Percentiles rank a stretch among this genome's conserved stretches.
phyloP scores from a whole-genome alignment of 1,140 invertebrate genomes.

The Ptiloglossa arizonensis region DNA sequence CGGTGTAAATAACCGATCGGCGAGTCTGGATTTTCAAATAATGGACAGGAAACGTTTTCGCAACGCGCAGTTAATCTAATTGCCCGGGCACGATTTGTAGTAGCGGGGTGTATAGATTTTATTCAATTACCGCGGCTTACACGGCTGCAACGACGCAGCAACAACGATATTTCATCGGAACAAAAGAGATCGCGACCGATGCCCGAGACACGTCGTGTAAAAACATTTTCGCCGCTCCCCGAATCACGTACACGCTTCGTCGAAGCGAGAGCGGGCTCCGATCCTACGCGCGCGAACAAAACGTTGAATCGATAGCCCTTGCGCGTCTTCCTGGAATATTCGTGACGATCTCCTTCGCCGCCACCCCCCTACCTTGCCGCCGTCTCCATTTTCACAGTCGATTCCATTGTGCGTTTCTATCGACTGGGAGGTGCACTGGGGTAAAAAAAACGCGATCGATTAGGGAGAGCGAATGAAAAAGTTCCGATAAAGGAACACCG shows the following conservation, averaged over 20 bases:
- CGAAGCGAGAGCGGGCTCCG: not conserved
- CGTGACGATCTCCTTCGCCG: not conserved
- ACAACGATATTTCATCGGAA: conserved; percentile 24
- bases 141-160: not conserved
- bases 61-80: conserved; percentile 41
- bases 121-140: conserved; percentile 42
- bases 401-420: not conserved
- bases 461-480: not conserved
- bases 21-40: conserved; percentile 15
- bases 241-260: not conserved
- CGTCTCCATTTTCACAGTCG: not conserved
- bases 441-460: not conserved
- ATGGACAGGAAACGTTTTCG: conserved; percentile 31
- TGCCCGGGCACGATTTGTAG: conserved; percentile 34
- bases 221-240: not conserved
- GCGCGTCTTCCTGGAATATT: not conserved
- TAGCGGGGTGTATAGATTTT: conserved; percentile 27
- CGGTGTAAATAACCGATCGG: conserved; percentile 18
- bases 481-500: too few species aligned
- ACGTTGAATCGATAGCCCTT: too few species aligned
- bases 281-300: not conserved
- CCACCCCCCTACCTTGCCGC: too few species aligned
- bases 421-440: not conserved
- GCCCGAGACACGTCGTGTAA: conserved; percentile 1
- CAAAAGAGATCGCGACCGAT: conserved; percentile 5